Conservation (phyloP, 1,140 invertebrate genomes). For the Drosophila triauraria region DNA sequence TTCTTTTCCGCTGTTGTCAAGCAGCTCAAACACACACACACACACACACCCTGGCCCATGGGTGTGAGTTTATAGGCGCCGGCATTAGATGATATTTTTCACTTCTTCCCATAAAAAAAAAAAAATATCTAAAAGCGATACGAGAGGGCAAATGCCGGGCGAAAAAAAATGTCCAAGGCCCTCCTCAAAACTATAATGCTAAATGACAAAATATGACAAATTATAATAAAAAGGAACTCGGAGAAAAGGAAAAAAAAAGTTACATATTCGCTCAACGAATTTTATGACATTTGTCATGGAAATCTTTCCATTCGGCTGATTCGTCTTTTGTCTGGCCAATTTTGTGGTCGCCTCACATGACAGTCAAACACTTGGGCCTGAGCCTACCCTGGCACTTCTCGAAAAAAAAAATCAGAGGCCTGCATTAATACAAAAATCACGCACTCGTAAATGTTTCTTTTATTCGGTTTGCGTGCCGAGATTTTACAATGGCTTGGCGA, state of each 20-base stretch:
- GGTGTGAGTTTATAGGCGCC: conserved; percentile 63
- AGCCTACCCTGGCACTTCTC: neutral
- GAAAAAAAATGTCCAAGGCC: conserved; percentile 18
- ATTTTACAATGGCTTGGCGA: conserved; percentile 53
- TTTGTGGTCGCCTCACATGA: conserved; percentile 43
- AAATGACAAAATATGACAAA: conserved; percentile 80
- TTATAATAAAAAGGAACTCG: conserved; percentile 58
- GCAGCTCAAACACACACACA: conserved; percentile 58
- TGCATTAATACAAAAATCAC: conserved; percentile 73
- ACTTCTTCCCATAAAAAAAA: conserved; percentile 5
- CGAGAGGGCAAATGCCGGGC: conserved; percentile 30
- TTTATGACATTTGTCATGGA: conserved; percentile 60
- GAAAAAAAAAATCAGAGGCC: conserved; percentile 9
- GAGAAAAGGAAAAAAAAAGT: neutral
- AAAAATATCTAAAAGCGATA: conserved; percentile 37
- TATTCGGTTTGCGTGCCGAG: conserved; percentile 68
- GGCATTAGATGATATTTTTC: conserved; percentile 52
- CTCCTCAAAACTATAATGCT: conserved; percentile 69
- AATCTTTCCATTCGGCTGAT: conserved; percentile 41
- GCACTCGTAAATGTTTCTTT: conserved; percentile 67
- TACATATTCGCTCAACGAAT: conserved; percentile 38
- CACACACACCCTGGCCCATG: neutral
- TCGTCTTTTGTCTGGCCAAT: conserved; percentile 54
- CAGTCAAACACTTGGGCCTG: conserved; percentile 18
- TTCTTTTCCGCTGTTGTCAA: conserved; percentile 79